phyloP scores from a whole-genome alignment of 2,888 invertebrate species.

The Lamproptera curius region DNA sequence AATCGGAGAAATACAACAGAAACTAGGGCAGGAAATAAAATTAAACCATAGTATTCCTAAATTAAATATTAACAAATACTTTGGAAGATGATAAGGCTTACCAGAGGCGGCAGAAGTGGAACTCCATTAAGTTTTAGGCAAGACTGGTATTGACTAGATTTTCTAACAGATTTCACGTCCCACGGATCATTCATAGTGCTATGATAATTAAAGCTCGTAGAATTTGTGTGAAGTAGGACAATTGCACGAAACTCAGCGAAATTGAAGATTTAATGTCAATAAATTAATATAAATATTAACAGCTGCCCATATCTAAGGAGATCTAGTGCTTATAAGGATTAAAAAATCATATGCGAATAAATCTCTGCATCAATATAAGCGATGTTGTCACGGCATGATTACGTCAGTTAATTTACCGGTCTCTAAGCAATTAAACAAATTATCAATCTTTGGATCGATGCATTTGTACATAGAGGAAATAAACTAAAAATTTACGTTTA shows the following conservation, averaged over 20 bases:
- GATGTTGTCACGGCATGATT: slow-evolving; percentile 67
- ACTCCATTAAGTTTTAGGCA: slow-evolving; percentile 85
- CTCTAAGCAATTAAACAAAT: slow-evolving; percentile 24
- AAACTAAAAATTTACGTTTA: no score
- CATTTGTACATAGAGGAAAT: background rate
- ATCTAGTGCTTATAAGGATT: no score
- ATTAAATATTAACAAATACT: background rate
- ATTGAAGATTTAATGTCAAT: no score
- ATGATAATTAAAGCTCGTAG: slow-evolving; percentile 1
- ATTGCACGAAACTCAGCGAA: background rate
- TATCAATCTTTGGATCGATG: slow-evolving; percentile 16
- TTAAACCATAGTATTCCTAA: background rate
- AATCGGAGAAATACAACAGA: no score
- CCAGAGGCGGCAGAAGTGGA: slow-evolving; percentile 87
- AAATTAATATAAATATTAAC: no score
- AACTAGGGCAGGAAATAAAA: background rate
- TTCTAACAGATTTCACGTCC: slow-evolving; percentile 66
- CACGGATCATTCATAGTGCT: slow-evolving; percentile 67
- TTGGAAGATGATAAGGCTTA: slow-evolving; percentile 73
- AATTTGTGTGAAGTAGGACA: background rate
- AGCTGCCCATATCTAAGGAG: no score
- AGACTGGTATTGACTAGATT: slow-evolving; percentile 76
- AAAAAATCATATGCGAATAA: slow-evolving; percentile 42
- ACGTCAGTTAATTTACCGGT: slow-evolving; percentile 54
- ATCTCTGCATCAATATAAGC: slow-evolving; percentile 40